Evolutionary conservation across 1,140 invertebrate genomes (phyloP).

Genomic region (Drosophila cardini): DNA sequence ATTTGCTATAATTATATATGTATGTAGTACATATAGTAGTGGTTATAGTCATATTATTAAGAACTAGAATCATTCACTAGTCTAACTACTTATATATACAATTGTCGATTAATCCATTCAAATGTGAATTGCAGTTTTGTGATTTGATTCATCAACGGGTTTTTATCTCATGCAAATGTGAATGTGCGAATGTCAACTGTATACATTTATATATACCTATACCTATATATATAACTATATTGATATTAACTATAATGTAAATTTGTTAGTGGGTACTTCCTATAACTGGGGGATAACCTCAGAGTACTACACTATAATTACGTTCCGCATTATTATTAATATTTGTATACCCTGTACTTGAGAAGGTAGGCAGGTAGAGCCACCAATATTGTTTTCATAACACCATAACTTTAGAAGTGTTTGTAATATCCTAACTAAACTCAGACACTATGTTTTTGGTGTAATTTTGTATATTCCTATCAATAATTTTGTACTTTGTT

Average conservation of each 20-base stretch:
- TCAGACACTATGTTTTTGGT: no score
- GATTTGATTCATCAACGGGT: slow-evolving; percentile 39
- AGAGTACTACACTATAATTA: background rate
- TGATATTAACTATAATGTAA: slow-evolving; percentile 9
- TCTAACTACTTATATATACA: background rate
- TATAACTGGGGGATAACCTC: background rate
- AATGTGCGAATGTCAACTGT: slow-evolving; percentile 4
- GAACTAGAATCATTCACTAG: background rate
- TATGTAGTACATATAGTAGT: background rate
- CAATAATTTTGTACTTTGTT: no score
- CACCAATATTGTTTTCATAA: no score
- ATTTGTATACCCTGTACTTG: background rate
- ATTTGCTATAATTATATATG: slow-evolving; percentile 1
- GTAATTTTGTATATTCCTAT: no score
- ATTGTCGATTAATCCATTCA: background rate
- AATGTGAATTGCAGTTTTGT: slow-evolving; percentile 1
- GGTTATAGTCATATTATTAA: background rate
- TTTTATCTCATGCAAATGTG: slow-evolving; percentile 20
- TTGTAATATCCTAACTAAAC: no score
- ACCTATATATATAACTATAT: no score
- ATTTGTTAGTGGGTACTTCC: slow-evolving; percentile 6
- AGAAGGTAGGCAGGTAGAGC: no score
- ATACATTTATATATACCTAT: background rate
- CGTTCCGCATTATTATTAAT: background rate
- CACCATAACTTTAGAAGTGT: no score